A percentile compares a stretch with the other conserved stretches of the same genome.
phyloP scores from a whole-genome alignment of 2,113 vertebrate species.

The Microtus oregoni region DNA sequence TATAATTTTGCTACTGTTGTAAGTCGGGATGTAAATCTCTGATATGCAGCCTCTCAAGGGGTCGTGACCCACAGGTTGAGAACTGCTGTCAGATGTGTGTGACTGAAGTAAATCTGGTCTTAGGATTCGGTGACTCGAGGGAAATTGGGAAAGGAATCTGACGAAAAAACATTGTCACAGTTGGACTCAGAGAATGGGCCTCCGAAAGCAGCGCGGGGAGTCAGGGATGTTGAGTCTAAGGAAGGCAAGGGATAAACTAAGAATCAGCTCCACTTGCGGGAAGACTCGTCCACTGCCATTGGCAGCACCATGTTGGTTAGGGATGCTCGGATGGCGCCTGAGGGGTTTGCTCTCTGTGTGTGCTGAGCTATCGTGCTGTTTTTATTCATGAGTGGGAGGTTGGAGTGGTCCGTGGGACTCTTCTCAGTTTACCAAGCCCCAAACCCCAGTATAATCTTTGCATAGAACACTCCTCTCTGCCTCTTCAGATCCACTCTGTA shows the following conservation, averaged over 20 bases:
- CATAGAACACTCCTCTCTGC: background rate
- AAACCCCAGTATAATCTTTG: background rate
- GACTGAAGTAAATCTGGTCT: constrained; percentile 17
- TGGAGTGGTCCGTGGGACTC: background rate
- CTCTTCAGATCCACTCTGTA: background rate
- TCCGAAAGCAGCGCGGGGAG: constrained; percentile 46
- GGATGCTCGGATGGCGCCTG: background rate
- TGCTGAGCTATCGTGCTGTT: background rate
- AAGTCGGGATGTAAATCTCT: background rate
- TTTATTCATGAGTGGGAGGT: background rate
- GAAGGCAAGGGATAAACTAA: constrained; percentile 1
- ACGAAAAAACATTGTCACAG: constrained; percentile 25
- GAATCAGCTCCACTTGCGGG: constrained; percentile 18
- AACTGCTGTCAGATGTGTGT: background rate
- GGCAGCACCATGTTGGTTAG: background rate
- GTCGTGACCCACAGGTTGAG: background rate
- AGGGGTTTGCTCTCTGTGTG: background rate
- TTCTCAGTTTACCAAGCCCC: background rate
- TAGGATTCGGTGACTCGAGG: constrained; percentile 37
- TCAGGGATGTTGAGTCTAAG: constrained; percentile 49
- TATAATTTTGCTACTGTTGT: background rate
- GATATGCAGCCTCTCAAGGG: background rate
- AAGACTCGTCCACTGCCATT: constrained; percentile 46
- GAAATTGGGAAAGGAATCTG: constrained; percentile 37
- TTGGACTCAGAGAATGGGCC: background rate